Evolutionary conservation across 2,113 vertebrate species (phyloP).

Genomic region (Falco punctatus): DNA sequence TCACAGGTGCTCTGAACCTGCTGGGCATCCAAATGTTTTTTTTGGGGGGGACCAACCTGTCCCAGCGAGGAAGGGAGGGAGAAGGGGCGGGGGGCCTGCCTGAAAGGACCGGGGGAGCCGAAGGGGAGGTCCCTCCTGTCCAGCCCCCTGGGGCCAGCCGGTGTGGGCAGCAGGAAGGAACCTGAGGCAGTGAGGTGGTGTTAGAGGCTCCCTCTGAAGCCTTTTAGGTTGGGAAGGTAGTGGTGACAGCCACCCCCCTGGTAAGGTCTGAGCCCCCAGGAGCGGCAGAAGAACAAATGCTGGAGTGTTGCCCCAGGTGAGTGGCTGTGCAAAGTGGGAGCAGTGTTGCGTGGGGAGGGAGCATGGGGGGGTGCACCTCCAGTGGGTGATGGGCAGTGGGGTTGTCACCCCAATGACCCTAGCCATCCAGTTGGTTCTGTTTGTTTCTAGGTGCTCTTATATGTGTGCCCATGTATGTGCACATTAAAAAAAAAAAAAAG

Average conservation of each 20-base stretch:
- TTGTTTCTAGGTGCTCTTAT: background rate
- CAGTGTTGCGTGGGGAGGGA: background rate
- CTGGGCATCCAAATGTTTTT: background rate
- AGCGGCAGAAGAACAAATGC: fast-evolving
- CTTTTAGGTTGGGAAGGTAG: background rate
- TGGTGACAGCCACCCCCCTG: background rate
- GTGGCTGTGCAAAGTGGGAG: background rate
- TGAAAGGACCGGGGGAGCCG: no score
- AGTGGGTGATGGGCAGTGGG: fast-evolving
- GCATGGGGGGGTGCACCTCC: fast-evolving
- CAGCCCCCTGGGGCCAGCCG: background rate
- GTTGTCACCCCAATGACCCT: background rate
- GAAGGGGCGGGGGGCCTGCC: background rate
- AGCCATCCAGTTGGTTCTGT: fast-evolving
- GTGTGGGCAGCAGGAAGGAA: background rate
- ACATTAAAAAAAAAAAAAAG: no score
- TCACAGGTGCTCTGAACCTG: background rate
- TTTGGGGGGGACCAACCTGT: fast-evolving
- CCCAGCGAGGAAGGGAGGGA: background rate
- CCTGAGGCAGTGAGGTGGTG: background rate
- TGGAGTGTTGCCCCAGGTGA: background rate
- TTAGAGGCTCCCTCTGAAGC: background rate
- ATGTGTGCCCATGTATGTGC: fast-evolving
- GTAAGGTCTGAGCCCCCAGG: background rate
- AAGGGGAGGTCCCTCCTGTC: background rate